Percentiles rank a stretch among this genome's conserved stretches.
Evolutionary conservation across 1,140 invertebrate genomes (phyloP).

Genomic region (Steinernema feltiae): DNA sequence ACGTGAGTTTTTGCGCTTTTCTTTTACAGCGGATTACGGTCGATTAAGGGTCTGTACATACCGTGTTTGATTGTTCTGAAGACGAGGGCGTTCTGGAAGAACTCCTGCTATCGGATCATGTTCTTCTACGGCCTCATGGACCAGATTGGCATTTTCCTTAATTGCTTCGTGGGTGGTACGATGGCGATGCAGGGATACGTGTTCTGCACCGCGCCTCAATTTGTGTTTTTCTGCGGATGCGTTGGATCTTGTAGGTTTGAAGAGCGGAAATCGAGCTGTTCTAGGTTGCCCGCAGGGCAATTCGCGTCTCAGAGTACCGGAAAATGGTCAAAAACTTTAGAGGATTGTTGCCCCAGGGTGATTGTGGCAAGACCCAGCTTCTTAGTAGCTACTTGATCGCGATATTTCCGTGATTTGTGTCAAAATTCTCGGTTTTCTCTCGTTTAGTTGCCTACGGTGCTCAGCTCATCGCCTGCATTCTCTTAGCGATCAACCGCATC

Average conservation of each 20-base stretch:
- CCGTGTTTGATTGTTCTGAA: background rate
- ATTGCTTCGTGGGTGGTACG: background rate
- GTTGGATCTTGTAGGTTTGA: background rate
- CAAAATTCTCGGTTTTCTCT: background rate
- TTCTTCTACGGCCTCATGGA: background rate
- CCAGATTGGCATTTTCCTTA: background rate
- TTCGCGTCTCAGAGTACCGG: no score
- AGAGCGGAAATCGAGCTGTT: background rate
- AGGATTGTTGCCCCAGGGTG: no score
- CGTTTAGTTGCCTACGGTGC: background rate
- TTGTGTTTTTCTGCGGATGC: background rate
- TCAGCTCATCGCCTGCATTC: background rate
- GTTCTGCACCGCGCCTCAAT: background rate
- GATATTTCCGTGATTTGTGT: background rate
- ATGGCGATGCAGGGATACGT: background rate
- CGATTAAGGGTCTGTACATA: background rate
- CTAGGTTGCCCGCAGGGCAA: no score
- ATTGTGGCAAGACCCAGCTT: background rate
- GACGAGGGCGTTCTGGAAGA: background rate
- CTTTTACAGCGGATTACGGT: no score
- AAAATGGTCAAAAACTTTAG: no score
- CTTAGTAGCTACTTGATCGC: background rate
- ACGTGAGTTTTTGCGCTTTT: background rate
- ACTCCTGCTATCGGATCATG: conserved; percentile 1
- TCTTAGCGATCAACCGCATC: background rate